phyloP scores from a whole-genome alignment of 1,140 invertebrate species.

The Delia radicum region DNA sequence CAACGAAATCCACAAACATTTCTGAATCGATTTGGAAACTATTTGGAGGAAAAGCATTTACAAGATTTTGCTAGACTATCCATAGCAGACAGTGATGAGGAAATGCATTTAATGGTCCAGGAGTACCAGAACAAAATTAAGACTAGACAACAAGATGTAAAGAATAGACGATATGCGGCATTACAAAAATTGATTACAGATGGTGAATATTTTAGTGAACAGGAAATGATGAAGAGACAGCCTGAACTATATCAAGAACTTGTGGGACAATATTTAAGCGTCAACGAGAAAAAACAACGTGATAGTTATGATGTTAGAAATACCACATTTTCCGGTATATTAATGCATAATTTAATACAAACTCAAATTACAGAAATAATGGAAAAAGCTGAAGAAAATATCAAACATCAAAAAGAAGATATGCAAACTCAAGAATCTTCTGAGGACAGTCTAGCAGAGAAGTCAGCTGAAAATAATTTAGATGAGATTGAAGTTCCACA shows the following conservation, averaged over 20 bases:
- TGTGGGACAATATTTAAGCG: constrained; percentile 78
- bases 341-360: constrained; percentile 69
- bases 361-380: constrained; percentile 65
- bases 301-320: constrained; percentile 64
- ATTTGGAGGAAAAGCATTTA: constrained; percentile 68
- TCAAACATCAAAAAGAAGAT: constrained; percentile 13
- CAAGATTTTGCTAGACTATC: constrained; percentile 63
- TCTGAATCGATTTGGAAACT: constrained; percentile 74
- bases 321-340: constrained; percentile 67
- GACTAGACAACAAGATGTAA: constrained; percentile 62
- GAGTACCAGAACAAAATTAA: constrained; percentile 61
- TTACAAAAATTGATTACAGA: constrained; percentile 73
- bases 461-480: not conserved
- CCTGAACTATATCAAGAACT: constrained; percentile 87
- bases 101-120: constrained; percentile 63
- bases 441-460: not conserved
- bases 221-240: constrained; percentile 89
- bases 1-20: constrained; percentile 68
- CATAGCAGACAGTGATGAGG: constrained; percentile 51
- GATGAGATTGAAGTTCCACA: constrained; percentile 38
- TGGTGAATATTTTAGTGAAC: constrained; percentile 83
- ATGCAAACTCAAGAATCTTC: not conserved
- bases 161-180: constrained; percentile 81
- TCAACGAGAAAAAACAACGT: constrained; percentile 69
- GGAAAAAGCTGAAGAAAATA: constrained; percentile 60